Evolutionary conservation across 2,797 vertebrate species (phyloP).

Genomic region (Cynodonichthys magdalenae): DNA sequence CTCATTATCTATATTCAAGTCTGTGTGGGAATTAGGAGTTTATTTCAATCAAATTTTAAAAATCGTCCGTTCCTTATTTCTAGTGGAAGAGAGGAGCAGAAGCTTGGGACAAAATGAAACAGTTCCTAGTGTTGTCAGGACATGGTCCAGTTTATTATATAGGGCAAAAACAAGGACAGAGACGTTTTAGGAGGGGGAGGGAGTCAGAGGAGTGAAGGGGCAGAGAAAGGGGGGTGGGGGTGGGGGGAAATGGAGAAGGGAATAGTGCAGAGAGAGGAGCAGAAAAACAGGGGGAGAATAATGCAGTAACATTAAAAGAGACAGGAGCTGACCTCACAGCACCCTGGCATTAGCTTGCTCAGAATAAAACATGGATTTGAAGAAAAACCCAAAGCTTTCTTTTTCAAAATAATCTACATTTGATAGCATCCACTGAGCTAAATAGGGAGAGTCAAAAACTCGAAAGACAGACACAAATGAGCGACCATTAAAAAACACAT

Average conservation of each 20-base stretch:
- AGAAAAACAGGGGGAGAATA: constrained; percentile 34
- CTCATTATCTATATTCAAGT: constrained; percentile 20
- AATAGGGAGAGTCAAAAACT: constrained; percentile 30
- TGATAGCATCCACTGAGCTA: constrained; percentile 45
- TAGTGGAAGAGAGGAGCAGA: constrained; percentile 10
- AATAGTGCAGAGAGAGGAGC: constrained; percentile 14
- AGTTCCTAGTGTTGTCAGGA: constrained; percentile 48
- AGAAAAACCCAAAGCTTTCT: constrained; percentile 40
- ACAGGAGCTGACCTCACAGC: constrained; percentile 46
- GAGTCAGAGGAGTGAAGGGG: constrained; percentile 3
- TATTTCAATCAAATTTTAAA: constrained; percentile 3
- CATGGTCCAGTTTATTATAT: constrained; percentile 57
- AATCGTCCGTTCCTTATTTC: constrained; percentile 26
- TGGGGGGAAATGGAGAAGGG: constrained; percentile 1
- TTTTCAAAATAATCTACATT: constrained; percentile 52
- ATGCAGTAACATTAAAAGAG: constrained; percentile 45
- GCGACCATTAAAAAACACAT: not conserved
- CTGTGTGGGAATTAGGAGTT: constrained; percentile 13
- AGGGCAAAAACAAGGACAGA: constrained; percentile 63
- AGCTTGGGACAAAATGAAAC: constrained; percentile 32
- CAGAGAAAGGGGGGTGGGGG: constrained; percentile 9
- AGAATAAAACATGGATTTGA: constrained; percentile 53
- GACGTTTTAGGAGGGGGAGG: constrained; percentile 35
- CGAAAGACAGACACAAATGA: not conserved
- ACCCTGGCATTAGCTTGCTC: constrained; percentile 52